Evolutionary conservation across 1,140 invertebrate genomes (phyloP).

Genomic region (Danaus melanippus): DNA sequence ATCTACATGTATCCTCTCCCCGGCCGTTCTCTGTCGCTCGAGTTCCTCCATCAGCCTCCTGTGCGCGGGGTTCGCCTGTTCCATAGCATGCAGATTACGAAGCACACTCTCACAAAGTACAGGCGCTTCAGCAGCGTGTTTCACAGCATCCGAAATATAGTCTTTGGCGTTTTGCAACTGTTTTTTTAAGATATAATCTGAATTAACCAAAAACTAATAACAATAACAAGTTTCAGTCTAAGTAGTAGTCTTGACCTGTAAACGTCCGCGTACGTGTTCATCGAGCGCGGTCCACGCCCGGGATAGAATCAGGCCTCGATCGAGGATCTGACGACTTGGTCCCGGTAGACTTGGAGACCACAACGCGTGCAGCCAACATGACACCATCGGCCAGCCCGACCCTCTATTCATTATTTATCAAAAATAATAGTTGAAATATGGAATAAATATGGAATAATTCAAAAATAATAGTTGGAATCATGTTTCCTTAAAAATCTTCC

Average conservation of each 20-base stretch:
- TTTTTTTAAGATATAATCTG: neutral
- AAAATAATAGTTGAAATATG: neutral
- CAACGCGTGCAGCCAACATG: slow-evolving; percentile 40
- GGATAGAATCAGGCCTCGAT: slow-evolving; percentile 25
- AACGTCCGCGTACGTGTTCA: slow-evolving; percentile 20
- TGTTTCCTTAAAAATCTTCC: too few relatives aligned
- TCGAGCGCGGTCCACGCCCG: slow-evolving; percentile 30
- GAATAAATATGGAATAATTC: too few relatives aligned
- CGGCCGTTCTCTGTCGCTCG: slow-evolving; percentile 21
- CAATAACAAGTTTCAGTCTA: neutral
- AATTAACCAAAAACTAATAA: too few relatives aligned
- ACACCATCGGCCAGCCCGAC: slow-evolving; percentile 17
- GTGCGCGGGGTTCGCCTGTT: slow-evolving; percentile 16
- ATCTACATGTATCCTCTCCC: slow-evolving; percentile 44
- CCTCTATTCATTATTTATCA: neutral
- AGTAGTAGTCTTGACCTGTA: slow-evolving; percentile 24
- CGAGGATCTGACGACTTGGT: slow-evolving; percentile 19
- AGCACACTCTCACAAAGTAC: slow-evolving; percentile 33
- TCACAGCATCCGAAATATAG: slow-evolving; percentile 23
- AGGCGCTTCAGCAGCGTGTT: slow-evolving; percentile 23
- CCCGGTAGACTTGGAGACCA: slow-evolving; percentile 23
- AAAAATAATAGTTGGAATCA: neutral
- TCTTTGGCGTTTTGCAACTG: slow-evolving; percentile 31
- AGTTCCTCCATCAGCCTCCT: slow-evolving; percentile 28
- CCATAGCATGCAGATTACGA: slow-evolving; percentile 22